Evolutionary conservation across 2,113 vertebrate species (phyloP).

Genomic region (Leucoraja erinaceus): DNA sequence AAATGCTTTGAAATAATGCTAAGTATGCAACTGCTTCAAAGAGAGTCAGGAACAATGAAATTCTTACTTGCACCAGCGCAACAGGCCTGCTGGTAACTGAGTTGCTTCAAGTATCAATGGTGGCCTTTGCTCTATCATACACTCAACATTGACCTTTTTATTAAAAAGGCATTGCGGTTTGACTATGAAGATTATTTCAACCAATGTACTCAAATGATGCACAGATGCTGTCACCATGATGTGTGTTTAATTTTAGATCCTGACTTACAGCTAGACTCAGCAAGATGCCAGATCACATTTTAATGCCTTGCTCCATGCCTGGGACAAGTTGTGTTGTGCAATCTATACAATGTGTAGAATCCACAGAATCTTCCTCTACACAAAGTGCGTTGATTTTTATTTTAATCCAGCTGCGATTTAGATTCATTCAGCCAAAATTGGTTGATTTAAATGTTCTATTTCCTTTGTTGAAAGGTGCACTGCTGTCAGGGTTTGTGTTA

Average conservation of each 20-base stretch:
- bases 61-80: too few species aligned
- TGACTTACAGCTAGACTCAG: conserved; percentile 18
- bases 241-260: neutral
- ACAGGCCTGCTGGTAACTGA: neutral
- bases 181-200: too few species aligned
- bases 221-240: neutral
- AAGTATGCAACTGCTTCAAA: neutral
- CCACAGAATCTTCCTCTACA: neutral
- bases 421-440: neutral
- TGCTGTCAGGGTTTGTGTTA: conserved; percentile 8
- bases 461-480: neutral
- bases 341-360: neutral
- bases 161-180: neutral
- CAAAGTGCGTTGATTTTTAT: neutral
- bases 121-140: neutral
- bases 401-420: neutral
- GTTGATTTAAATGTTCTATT: neutral
- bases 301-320: neutral
- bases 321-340: neutral
- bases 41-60: neutral
- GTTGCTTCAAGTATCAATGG: neutral
- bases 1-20: neutral
- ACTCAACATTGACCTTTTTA: neutral
- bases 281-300: conserved; percentile 25
- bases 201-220: neutral